phyloP scores from a whole-genome alignment of 2,888 invertebrate genomes.

The Pandemis cinnamomeana region DNA sequence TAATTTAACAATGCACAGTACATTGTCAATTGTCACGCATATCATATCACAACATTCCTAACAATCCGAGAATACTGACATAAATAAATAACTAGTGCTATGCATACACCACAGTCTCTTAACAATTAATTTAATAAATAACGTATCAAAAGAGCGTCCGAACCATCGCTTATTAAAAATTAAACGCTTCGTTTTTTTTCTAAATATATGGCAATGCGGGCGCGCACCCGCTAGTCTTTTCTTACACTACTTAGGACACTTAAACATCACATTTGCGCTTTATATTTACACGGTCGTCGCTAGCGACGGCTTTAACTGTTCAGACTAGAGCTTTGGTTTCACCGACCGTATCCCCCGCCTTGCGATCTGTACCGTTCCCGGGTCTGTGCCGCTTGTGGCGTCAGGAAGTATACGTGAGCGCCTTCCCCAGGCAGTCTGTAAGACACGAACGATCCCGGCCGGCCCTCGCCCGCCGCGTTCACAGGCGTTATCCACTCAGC shows the following conservation, averaged over 20 bases:
- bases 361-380: slow-evolving; percentile 71
- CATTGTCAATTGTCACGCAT: slow-evolving; percentile 39
- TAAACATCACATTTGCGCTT: slow-evolving; percentile 84
- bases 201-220: slow-evolving; percentile 82
- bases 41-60: slow-evolving; percentile 72
- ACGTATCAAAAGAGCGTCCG: slow-evolving; percentile 64
- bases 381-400: slow-evolving; percentile 85
- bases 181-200: slow-evolving; percentile 54
- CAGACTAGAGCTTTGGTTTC: slow-evolving; percentile 83
- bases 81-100: slow-evolving; percentile 81
- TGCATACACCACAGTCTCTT: slow-evolving; percentile 78
- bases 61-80: slow-evolving; percentile 79
- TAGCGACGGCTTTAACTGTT: slow-evolving; percentile 63
- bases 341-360: slow-evolving; percentile 71
- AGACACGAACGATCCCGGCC: slow-evolving; percentile 87
- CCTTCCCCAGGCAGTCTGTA: slow-evolving; percentile 90
- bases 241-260: slow-evolving; percentile 83
- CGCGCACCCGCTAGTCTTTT: slow-evolving; percentile 73
- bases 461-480: slow-evolving; percentile 75
- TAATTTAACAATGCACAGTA: slow-evolving; percentile 37
- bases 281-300: slow-evolving; percentile 76
- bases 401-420: slow-evolving; percentile 91
- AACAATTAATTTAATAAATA: slow-evolving; percentile 82
- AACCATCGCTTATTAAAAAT: slow-evolving; percentile 65
- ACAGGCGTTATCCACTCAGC: slow-evolving; percentile 85